Base-by-base conservation (phyloP, 2,888 invertebrate species). In the Lutraria lutraria region DNA sequence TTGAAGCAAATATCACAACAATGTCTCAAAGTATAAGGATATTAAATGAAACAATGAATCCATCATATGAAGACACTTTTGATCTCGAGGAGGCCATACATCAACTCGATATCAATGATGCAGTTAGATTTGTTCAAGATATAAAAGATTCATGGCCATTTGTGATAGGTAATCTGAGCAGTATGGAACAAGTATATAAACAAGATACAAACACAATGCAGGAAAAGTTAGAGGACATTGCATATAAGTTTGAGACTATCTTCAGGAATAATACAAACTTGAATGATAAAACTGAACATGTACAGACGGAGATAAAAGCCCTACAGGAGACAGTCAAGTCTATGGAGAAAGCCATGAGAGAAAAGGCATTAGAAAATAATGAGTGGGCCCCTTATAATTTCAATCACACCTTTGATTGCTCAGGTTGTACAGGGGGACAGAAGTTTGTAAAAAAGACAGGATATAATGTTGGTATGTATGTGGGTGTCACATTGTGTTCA, bases 401-500 rank as follows among this genome's bases (percentile, higher is more conserved):
- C 83, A 89, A 93, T 13, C 93, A 93, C 53, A 89, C 92, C 34
- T 89, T 89, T 25, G 86, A 90, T 0, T 85, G 93, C 19, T 94
- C 94, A 19, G 93, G 90, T 25, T 95, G 95, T 85, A 90, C 90
- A 85, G 93, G 93, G 12, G 92, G 92, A 1, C 92, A 93, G 83
- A 93, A 94, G 86, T 95, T 93, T 86, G 93, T 95, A 12, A 93
- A 91, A 56, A 92, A 91, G 88, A 93, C 92, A 53, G 85, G 79
- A 25, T 94, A 92, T 87, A 89, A 90, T 60, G 79, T 88, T 12
- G 94, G 85, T 15, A 13, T 53, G 21, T 93, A 93, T 83, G 95
- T 95, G n/a, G 95, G 95, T n/a, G 95, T 95, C 29, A 93, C 94
- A 29, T 92, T 95, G 80, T 95, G 95, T 90, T 87, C 92, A n/a